These are phyloP conservation scores for Acromyrmex echinatior DNA, from an alignment of 1,140 invertebrate species.

Conservation along the genomic window DNA sequence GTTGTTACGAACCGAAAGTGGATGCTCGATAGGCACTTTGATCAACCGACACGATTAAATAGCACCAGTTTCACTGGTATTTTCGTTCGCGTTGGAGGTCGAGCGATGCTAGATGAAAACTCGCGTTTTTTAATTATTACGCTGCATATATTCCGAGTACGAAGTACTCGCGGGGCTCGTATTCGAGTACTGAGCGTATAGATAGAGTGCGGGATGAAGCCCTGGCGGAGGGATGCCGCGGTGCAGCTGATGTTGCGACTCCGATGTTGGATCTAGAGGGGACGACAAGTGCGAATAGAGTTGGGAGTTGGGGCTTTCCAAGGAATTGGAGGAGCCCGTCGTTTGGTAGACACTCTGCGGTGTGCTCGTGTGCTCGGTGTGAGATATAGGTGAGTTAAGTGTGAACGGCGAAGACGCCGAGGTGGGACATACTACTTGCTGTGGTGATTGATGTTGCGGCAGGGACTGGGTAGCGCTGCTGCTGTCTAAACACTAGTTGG, in stretches of 20 bases:
- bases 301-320: conserved; percentile 80
- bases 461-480: conserved; percentile 77
- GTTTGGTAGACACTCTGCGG: conserved; percentile 85
- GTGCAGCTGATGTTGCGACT: conserved; percentile 78
- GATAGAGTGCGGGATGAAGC: conserved; percentile 84
- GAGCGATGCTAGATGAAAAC: conserved; percentile 71
- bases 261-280: conserved; percentile 69
- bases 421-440: conserved; percentile 75
- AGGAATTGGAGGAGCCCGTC: conserved; percentile 77
- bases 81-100: conserved; percentile 43
- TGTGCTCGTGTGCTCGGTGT: conserved; percentile 78
- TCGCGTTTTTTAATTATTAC: conserved; percentile 77
- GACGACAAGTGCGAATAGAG: conserved; percentile 80
- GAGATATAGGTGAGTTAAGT: conserved; percentile 81
- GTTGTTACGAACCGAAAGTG: conserved; percentile 63
- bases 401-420: conserved; percentile 79
- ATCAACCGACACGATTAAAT: conserved; percentile 72
- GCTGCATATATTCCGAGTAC: conserved; percentile 85
- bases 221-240: conserved; percentile 81
- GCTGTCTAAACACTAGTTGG: conserved; percentile 85
- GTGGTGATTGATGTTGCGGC: conserved; percentile 77
- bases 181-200: conserved; percentile 85
- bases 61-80: conserved; percentile 63
- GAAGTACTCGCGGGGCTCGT: conserved; percentile 78
- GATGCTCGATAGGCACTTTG: conserved; percentile 76